These are phyloP conservation scores for Callyntrura sp. DNA, from an alignment of 2,888 invertebrate species.

Conservation along the genomic window DNA sequence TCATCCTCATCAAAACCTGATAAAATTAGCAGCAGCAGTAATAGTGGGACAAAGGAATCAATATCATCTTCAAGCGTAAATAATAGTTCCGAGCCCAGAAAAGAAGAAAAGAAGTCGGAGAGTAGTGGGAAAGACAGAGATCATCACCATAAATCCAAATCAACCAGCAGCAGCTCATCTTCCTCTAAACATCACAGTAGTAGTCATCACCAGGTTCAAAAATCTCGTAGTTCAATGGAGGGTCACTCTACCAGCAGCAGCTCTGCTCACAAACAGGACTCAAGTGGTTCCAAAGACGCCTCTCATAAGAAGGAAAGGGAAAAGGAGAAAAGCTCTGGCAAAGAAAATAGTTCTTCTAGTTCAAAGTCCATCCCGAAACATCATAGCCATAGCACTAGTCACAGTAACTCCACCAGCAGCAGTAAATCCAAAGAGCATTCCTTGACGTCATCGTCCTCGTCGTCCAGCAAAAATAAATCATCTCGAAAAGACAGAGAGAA, in stretches of 20 bases:
- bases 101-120: slow-evolving; percentile 76
- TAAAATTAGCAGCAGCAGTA: slow-evolving; percentile 41
- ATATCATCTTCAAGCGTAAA: slow-evolving; percentile 22
- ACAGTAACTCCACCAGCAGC: slow-evolving; percentile 53
- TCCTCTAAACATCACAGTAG: slow-evolving; percentile 75
- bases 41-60: slow-evolving; percentile 51
- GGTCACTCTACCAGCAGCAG: slow-evolving; percentile 77
- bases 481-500: slow-evolving; percentile 75
- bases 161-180: slow-evolving; percentile 68
- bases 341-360: slow-evolving; percentile 73
- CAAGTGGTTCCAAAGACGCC: slow-evolving; percentile 39
- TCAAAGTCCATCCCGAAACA: slow-evolving; percentile 59
- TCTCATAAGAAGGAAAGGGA: slow-evolving; percentile 80
- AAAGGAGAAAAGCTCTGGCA: slow-evolving; percentile 80
- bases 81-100: slow-evolving; percentile 73
- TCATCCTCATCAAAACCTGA: slow-evolving; percentile 21
- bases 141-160: slow-evolving; percentile 81
- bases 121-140: slow-evolving; percentile 77
- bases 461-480: slow-evolving; percentile 64
- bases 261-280: slow-evolving; percentile 78
- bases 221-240: slow-evolving; percentile 77
- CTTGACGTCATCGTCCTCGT: slow-evolving; percentile 34
- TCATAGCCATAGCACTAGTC: slow-evolving; percentile 70
- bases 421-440: slow-evolving; percentile 70
- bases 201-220: slow-evolving; percentile 83